A percentile compares a stretch with the other conserved stretches of the same genome.
phyloP scores from a whole-genome alignment of 2,797 vertebrate genomes.

The Ara ararauna region DNA sequence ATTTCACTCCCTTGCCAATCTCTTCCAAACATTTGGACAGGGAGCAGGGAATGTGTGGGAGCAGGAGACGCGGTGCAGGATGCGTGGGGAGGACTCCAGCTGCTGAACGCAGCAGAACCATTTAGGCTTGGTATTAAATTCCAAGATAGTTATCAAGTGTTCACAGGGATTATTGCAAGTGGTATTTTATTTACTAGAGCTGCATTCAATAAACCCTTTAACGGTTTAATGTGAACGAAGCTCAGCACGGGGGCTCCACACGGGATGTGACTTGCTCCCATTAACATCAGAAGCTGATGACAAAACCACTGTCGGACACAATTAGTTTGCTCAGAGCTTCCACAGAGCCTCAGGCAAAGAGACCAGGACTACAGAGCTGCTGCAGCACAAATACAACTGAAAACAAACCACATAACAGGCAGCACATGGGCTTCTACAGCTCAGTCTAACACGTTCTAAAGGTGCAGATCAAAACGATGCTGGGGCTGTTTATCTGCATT shows the following conservation, averaged over 20 bases:
- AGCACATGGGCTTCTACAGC: neutral
- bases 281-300: neutral
- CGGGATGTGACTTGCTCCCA: neutral
- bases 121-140: neutral
- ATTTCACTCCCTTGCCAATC: neutral
- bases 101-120: neutral
- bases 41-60: neutral
- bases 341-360: neutral
- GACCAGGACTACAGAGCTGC: neutral
- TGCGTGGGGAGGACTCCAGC: neutral
- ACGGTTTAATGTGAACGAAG: neutral
- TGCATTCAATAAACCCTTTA: neutral
- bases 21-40: neutral
- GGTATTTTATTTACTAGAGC: neutral
- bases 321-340: neutral
- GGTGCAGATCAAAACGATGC: neutral
- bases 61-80: rapidly evolving
- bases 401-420: neutral
- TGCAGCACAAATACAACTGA: neutral
- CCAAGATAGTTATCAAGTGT: neutral
- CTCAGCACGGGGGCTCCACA: neutral
- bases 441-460: neutral
- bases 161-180: neutral
- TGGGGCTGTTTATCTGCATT: neutral
- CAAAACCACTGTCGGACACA: neutral